Evolutionary conservation across 2,797 vertebrate genomes (phyloP), one percentile per base, ranked within the genome.

Genomic region (Nannoperca australis): DNA sequence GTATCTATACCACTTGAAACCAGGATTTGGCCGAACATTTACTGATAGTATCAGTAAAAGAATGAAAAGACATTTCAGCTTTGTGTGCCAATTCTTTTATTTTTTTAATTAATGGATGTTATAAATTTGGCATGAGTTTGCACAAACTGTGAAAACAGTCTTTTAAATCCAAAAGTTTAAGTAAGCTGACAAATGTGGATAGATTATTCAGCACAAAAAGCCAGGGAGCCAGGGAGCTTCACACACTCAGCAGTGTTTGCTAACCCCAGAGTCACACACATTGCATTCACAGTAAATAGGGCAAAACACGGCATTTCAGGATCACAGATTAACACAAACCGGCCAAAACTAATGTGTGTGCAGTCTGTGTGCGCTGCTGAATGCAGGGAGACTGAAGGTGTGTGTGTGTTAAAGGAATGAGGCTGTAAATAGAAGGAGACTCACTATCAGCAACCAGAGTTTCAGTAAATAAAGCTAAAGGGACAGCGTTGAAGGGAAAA

Each of bases 131-230:
- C 55, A 54, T 3, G 14, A 36, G 40, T 55, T 61, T 44, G 15
- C 54, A 70, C 7, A 58, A 24, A 53, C 63, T 58, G 17, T 40
- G 38, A 32, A 70, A 49, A 45, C 24, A 34, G 13, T 32, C 15
- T 61, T 78, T 70, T 14, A 70, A 69, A 76, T 70, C 65, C 32
- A 51, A 79, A 70, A 67, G 78, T 67, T 50, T 40, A 40, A 45
- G 32, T 38, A 51, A 47, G 10, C 38, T 69, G 22, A 45, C 50
- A 73, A 47, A 81, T 73, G 38, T 53, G 32, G 6, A 20, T 27
- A 50, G 61, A 34, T 49, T 30, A 65, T 62, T 70, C 24, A 36
- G 30, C 40, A 50, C 56, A 75, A 44, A 62, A 58, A 63, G 40
- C 34, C 24, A 27, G 24, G 24, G 24, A 44, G 0, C 13, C 14